Evolutionary conservation across 1,140 invertebrate genomes (phyloP), one percentile per base, ranked within the genome.

Genomic region (Caenorhabditis latens): DNA sequence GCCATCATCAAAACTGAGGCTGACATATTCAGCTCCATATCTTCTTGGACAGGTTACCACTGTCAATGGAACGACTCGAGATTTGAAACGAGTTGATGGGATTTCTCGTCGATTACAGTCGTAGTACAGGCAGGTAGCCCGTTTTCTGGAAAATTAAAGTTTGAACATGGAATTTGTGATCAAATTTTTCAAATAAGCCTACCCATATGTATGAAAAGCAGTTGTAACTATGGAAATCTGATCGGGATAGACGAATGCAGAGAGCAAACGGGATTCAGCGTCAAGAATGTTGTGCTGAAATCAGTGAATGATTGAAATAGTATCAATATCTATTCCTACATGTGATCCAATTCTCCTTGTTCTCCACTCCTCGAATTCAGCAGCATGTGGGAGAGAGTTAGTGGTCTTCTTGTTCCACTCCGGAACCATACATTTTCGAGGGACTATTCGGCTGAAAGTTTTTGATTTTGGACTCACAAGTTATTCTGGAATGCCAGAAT

Each of bases 171-270:
- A 13, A 2, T 24, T 2, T 4, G 1, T 11, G 24, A 63, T 4
- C 11, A 40, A 5, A n/a, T 58, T 58, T 58, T 6, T 21, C n/a
- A 5, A 4, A n/a, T 3, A 58, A 1, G 16, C 40, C 8, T 46
- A 71, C 65, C 40, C 42, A 46, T 71, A 71, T 16, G 65, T 71
- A 46, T 71, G 65, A 46, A 71, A 71, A 14, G 65, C 65, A 4
- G 65, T 71, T 14, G 65, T 71, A 14, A 71, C 65, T 32, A 71
- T 71, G 13, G 65, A 71, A 43, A 71, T 71, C 19, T 71, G 65
- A 71, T 71, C 65, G 24, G 65, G 65, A 43, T 71, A 71, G 13
- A 71, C 65, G 16, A 71, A 71, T 4, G 65, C 65, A 1, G 65
- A 71, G 13, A 71, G 65, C 8, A 71, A 42, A 46, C 65, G 65